Evolutionary conservation across 2,113 vertebrate species (phyloP).

Genomic region (Oncorhynchus tshawytscha): DNA sequence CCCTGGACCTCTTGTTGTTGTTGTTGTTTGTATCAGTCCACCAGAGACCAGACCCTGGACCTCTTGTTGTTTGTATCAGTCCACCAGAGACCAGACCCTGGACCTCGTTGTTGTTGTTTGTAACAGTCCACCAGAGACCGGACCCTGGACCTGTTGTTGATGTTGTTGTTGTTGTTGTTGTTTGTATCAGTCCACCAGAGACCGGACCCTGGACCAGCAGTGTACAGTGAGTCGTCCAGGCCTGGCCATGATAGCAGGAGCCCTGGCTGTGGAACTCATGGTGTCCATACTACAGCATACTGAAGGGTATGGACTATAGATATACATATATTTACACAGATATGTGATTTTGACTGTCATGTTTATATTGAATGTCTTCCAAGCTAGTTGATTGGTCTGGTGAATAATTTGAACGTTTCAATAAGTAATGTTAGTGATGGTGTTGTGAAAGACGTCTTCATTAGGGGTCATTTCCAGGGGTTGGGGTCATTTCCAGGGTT

Average conservation of each 20-base stretch:
- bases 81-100: constrained; percentile 91
- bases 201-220: constrained; percentile 95
- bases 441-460: too few species aligned
- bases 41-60: too few species aligned
- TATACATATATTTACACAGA: too few species aligned
- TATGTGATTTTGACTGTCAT: too few species aligned
- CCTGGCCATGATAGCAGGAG: constrained; percentile 92
- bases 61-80: constrained; percentile 58
- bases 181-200: constrained; percentile 85
- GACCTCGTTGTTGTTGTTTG: constrained; percentile 60
- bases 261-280: constrained; percentile 95
- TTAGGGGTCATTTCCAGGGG: too few species aligned
- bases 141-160: constrained; percentile 92
- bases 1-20: constrained; percentile 72
- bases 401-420: too few species aligned
- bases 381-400: too few species aligned
- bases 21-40: constrained; percentile 78
- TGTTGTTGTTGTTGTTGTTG: not conserved
- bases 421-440: too few species aligned
- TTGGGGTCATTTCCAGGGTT: too few species aligned
- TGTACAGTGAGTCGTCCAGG: constrained; percentile 96
- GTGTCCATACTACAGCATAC: constrained; percentile 93
- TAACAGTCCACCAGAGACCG: constrained; percentile 91
- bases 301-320: constrained; percentile 78
- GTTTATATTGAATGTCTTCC: too few species aligned